phyloP scores from a whole-genome alignment of 1,140 invertebrate species.

The Drosophila kikkawai region DNA sequence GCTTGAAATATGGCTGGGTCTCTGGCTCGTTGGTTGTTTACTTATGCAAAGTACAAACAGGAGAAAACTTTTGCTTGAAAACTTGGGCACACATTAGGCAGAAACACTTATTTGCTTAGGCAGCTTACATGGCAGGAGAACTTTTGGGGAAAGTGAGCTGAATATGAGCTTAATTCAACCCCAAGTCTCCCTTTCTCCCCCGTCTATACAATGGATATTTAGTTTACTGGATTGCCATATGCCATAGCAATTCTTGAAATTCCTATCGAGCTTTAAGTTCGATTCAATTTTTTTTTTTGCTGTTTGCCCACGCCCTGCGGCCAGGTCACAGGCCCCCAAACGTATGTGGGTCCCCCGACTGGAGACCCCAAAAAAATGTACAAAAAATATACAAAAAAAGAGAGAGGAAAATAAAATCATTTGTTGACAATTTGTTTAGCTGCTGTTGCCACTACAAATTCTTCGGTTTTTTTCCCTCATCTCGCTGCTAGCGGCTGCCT shows the following conservation, averaged over 20 bases:
- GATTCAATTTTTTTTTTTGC: slow-evolving; percentile 61
- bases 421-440: slow-evolving; percentile 83
- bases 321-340: slow-evolving; percentile 45
- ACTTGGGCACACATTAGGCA: slow-evolving; percentile 65
- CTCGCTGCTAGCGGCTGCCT: slow-evolving; percentile 21
- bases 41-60: slow-evolving; percentile 57
- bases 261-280: slow-evolving; percentile 58
- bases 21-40: slow-evolving; percentile 43
- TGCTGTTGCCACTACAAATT: slow-evolving; percentile 80
- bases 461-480: slow-evolving; percentile 39
- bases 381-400: slow-evolving; percentile 25
- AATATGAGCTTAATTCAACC: slow-evolving; percentile 22
- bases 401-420: slow-evolving; percentile 76
- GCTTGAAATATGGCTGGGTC: slow-evolving; percentile 68
- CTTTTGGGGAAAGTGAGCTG: neutral
- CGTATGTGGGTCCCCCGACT: slow-evolving; percentile 45
- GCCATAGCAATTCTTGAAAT: slow-evolving; percentile 24
- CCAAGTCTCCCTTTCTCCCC: neutral
- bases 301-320: slow-evolving; percentile 65
- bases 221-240: neutral
- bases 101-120: slow-evolving; percentile 71
- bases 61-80: slow-evolving; percentile 49
- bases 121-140: slow-evolving; percentile 14
- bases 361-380: slow-evolving; percentile 45
- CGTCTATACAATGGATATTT: slow-evolving; percentile 5